These are phyloP conservation scores for Oophaga pumilio DNA, from an alignment of 2,113 vertebrate species.

Conservation along the genomic window DNA sequence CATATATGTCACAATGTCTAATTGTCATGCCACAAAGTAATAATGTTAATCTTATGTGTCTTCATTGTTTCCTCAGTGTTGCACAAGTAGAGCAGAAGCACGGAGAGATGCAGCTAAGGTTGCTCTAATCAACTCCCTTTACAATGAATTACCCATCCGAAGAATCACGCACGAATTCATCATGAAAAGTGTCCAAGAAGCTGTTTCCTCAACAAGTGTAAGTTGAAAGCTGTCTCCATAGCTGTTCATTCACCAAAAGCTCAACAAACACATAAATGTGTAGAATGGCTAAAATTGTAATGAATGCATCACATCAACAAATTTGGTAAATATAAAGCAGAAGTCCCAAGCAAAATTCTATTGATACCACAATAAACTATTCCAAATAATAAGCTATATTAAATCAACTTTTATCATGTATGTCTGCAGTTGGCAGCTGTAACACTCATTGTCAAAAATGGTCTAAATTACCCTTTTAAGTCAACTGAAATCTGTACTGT, in stretches of 20 bases:
- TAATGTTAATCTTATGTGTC: constrained; percentile 11
- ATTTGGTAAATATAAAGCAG: neutral
- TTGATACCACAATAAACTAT: neutral
- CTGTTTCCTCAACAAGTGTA: constrained; percentile 78
- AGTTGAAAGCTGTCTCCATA: constrained; percentile 62
- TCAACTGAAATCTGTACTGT: too few relatives aligned
- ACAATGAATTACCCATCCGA: constrained; percentile 85
- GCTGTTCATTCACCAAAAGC: neutral
- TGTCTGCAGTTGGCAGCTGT: too few relatives aligned
- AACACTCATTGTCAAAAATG: too few relatives aligned
- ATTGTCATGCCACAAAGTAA: too few relatives aligned
- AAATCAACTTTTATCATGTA: too few relatives aligned
- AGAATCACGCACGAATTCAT: constrained; percentile 85
- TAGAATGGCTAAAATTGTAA: neutral
- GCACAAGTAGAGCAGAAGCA: constrained; percentile 85
- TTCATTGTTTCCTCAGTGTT: constrained; percentile 72
- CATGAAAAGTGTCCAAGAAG: constrained; percentile 80
- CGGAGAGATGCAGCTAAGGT: constrained; percentile 87
- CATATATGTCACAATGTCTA: too few relatives aligned
- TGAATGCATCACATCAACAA: neutral
- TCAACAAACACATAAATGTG: neutral
- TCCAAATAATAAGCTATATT: neutral
- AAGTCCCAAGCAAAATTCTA: neutral
- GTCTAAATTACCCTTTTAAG: too few relatives aligned
- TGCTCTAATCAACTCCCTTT: constrained; percentile 88